These are phyloP conservation scores for Caenorhabditis sp. DNA, from an alignment of 2,888 invertebrate genomes.

Conservation along the genomic window DNA sequence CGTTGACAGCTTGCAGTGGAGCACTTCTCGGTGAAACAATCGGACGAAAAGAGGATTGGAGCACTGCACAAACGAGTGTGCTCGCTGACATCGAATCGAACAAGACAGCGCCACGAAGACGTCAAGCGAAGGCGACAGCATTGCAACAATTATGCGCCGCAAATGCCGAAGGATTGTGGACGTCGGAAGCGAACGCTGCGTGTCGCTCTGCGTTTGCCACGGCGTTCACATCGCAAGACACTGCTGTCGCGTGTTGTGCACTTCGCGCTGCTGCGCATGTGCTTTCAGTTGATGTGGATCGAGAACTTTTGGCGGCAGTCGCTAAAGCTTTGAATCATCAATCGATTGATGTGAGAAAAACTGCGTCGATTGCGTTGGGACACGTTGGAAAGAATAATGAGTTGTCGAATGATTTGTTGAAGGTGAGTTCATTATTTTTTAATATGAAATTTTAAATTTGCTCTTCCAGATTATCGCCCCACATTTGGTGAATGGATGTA, in stretches of 20 bases:
- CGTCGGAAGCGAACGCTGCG: slow-evolving; percentile 24
- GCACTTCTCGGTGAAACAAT: slow-evolving; percentile 55
- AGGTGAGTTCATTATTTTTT: too few relatives aligned
- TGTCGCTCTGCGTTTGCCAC: slow-evolving; percentile 30
- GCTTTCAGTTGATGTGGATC: slow-evolving; percentile 75
- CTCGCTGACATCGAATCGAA: slow-evolving; percentile 31
- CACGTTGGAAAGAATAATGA: slow-evolving; percentile 30
- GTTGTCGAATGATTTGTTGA: slow-evolving; percentile 46
- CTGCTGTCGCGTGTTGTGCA: slow-evolving; percentile 38
- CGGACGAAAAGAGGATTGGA: slow-evolving; percentile 36
- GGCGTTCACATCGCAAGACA: slow-evolving; percentile 36
- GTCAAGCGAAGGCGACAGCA: slow-evolving; percentile 43
- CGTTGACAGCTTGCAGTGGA: slow-evolving; percentile 43
- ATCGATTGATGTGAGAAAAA: slow-evolving; percentile 78
- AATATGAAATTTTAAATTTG: too few relatives aligned
- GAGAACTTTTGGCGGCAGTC: slow-evolving; percentile 81
- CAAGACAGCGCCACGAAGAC: slow-evolving; percentile 9
- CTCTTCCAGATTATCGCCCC: slow-evolving; percentile 78
- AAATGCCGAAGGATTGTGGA: slow-evolving; percentile 39
- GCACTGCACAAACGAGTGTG: slow-evolving; percentile 13
- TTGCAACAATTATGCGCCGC: slow-evolving; percentile 42
- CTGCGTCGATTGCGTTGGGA: slow-evolving; percentile 41
- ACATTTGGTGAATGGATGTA: slow-evolving; percentile 94
- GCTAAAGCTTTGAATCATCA: slow-evolving; percentile 81
- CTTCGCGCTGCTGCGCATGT: slow-evolving; percentile 39